These are phyloP conservation scores for Balanococcus diminutus DNA, from an alignment of 2,888 invertebrate genomes.

Conservation along the genomic window DNA sequence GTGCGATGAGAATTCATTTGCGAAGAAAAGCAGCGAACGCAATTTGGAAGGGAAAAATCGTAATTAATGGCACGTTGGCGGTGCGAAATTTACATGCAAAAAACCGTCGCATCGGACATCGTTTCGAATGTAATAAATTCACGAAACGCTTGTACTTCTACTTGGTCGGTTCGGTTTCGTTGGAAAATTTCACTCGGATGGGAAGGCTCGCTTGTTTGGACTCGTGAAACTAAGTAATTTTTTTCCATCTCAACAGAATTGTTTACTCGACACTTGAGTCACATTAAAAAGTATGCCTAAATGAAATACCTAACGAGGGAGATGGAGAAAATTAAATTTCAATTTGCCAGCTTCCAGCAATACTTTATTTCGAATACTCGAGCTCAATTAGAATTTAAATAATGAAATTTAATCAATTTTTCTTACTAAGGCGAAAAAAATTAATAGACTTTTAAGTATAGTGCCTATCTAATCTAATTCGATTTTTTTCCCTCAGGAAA, in stretches of 20 bases:
- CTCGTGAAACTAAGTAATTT: background rate
- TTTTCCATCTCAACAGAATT: background rate
- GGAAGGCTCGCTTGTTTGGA: background rate
- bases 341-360: background rate
- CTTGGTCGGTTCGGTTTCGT: background rate
- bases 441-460: too few relatives aligned
- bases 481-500: background rate
- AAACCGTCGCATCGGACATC: slow-evolving; percentile 8
- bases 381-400: background rate
- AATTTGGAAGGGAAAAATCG: background rate
- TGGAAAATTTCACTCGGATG: background rate
- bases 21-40: background rate
- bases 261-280: slow-evolving; percentile 6
- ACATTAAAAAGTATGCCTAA: slow-evolving; percentile 12
- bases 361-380: background rate
- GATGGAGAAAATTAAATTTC: background rate
- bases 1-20: background rate
- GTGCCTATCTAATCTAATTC: background rate
- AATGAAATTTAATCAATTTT: background rate
- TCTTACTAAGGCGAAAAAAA: background rate
- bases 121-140: background rate
- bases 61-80: background rate
- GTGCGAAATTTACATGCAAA: background rate
- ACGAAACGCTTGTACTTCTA: background rate
- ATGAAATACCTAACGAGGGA: background rate